These are phyloP conservation scores for Hypothenemus hampei DNA, from an alignment of 1,140 invertebrate species.

Conservation along the genomic window DNA sequence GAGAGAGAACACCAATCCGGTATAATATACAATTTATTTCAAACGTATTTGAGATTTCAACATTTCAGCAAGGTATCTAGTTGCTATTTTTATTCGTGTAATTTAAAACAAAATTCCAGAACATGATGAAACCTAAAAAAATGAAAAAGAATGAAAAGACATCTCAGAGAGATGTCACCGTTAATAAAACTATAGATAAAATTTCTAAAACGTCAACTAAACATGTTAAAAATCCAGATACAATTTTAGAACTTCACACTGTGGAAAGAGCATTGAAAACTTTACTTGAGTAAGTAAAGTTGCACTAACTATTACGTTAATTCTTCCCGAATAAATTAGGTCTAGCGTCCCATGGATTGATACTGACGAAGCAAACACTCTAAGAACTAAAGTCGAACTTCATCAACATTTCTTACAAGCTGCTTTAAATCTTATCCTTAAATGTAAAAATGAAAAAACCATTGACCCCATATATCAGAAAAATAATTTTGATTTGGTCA, in stretches of 20 bases:
- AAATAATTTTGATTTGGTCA: slow-evolving; percentile 37
- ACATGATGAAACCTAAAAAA: slow-evolving; percentile 46
- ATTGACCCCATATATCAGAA: slow-evolving; percentile 39
- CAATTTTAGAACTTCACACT: slow-evolving; percentile 46
- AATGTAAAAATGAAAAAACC: slow-evolving; percentile 40
- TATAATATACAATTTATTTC: slow-evolving; percentile 46
- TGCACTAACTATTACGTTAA: background rate
- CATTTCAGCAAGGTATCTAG: slow-evolving; percentile 47
- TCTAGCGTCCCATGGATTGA: slow-evolving; percentile 46
- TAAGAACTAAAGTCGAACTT: slow-evolving; percentile 47
- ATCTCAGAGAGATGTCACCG: slow-evolving; percentile 7
- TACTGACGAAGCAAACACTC: slow-evolving; percentile 37
- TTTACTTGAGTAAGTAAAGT: slow-evolving; percentile 46
- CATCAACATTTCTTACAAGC: slow-evolving; percentile 48
- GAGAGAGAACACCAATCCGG: slow-evolving; percentile 40
- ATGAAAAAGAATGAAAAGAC: slow-evolving; percentile 37
- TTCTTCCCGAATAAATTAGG: slow-evolving; percentile 30
- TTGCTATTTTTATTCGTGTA: slow-evolving; percentile 1
- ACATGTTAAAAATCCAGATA: slow-evolving; percentile 44
- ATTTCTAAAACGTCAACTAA: slow-evolving; percentile 22
- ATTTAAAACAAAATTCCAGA: slow-evolving; percentile 32
- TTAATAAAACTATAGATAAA: slow-evolving; percentile 1
- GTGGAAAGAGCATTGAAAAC: slow-evolving; percentile 46
- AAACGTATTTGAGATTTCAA: slow-evolving; percentile 46
- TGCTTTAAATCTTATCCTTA: slow-evolving; percentile 43